A percentile compares a stretch with the other conserved stretches of the same genome.
Conservation (phyloP, 2,888 invertebrate genomes). For the Platynereis dumerilii region DNA sequence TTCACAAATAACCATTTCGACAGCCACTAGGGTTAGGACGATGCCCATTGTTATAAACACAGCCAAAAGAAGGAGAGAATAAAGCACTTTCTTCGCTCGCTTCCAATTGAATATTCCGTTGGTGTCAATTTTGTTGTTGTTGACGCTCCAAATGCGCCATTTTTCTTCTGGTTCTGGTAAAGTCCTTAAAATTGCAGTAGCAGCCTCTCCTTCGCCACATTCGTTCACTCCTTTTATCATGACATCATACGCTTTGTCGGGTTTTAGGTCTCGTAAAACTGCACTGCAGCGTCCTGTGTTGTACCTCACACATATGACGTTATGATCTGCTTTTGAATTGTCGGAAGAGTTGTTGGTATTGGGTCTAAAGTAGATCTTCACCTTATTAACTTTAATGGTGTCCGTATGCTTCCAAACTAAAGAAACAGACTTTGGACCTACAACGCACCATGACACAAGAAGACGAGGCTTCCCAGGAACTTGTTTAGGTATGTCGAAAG, state of each 20-base stretch:
- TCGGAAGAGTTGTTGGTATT: background rate
- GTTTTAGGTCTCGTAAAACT: background rate
- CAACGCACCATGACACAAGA: constrained; percentile 14
- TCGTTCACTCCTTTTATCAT: background rate
- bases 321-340: background rate
- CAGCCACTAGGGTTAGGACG: too few species aligned
- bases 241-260: background rate
- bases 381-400: constrained; percentile 4
- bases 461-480: constrained; percentile 11
- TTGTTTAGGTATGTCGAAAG: constrained; percentile 5
- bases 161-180: too few species aligned
- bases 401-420: constrained; percentile 17
- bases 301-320: background rate
- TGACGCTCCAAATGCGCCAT: too few species aligned
- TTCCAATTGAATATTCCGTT: too few species aligned
- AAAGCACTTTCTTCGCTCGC: too few species aligned
- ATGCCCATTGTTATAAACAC: too few species aligned
- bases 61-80: too few species aligned
- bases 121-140: too few species aligned
- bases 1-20: too few species aligned
- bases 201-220: background rate
- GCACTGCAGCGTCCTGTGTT: background rate
- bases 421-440: background rate
- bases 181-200: background rate
- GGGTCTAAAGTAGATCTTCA: constrained; percentile 11